Evolutionary conservation across 2,797 vertebrate genomes (phyloP).

Genomic region (Pangasius djambal): DNA sequence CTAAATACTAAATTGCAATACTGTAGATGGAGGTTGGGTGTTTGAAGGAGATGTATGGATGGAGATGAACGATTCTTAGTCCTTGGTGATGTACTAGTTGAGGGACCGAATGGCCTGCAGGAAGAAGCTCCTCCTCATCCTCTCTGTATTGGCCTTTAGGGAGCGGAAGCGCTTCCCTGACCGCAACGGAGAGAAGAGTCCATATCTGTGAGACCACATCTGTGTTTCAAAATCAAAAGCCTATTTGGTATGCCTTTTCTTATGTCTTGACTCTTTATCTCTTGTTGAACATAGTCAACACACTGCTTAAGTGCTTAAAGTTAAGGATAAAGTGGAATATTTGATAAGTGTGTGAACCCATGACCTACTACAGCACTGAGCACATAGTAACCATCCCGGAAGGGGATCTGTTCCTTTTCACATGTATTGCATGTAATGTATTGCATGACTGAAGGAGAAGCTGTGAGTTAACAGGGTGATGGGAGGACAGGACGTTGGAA

Average conservation of each 20-base stretch:
- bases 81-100: no score
- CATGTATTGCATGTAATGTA: not conserved
- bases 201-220: not conserved
- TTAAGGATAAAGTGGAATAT: not conserved
- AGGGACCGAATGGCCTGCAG: no score
- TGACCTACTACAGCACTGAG: not conserved
- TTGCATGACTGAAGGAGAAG: not conserved
- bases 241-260: not conserved
- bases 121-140: no score
- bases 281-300: not conserved
- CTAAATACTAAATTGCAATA: no score
- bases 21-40: no score
- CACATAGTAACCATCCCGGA: not conserved
- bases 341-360: not conserved
- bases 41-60: no score
- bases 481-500: slow-evolving; percentile 21
- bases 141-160: no score
- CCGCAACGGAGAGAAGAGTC: no score
- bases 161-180: no score
- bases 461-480: not conserved
- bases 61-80: no score
- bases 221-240: not conserved
- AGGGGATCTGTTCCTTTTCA: not conserved
- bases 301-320: not conserved
- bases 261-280: not conserved